phyloP scores from a whole-genome alignment of 2,113 vertebrate species.

The Ctenomys sociabilis region DNA sequence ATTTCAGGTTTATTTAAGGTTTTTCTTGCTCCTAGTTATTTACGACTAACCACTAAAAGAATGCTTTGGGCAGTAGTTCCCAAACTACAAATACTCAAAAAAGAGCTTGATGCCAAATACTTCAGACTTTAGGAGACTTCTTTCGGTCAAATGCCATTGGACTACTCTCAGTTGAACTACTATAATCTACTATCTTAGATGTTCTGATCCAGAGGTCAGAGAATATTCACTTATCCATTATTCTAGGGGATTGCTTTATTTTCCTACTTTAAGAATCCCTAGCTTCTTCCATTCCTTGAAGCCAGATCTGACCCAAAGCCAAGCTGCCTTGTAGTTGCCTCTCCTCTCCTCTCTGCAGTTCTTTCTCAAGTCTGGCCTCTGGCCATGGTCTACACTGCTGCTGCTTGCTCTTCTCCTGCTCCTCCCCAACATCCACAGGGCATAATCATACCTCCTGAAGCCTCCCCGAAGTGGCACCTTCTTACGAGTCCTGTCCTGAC shows the following conservation, averaged over 20 bases:
- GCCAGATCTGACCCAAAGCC: background rate
- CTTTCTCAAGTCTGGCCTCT: background rate
- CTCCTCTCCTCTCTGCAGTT: background rate
- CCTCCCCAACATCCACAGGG: background rate
- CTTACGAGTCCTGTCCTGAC: rapidly evolving
- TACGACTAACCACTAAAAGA: background rate
- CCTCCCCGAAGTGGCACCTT: background rate
- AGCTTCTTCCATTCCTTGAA: background rate
- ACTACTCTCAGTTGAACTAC: background rate
- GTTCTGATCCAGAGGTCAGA: background rate
- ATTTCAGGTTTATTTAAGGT: background rate
- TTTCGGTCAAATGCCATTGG: background rate
- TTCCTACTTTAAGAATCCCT: background rate
- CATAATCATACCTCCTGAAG: too few relatives aligned
- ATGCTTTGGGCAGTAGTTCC: background rate
- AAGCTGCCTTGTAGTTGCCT: background rate
- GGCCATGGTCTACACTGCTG: background rate
- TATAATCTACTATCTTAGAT: background rate
- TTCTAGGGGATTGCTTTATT: background rate
- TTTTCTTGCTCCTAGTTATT: background rate
- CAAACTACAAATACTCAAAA: background rate
- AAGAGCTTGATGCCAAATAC: too few relatives aligned
- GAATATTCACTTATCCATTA: background rate
- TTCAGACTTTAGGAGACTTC: background rate
- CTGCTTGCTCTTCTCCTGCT: rapidly evolving